Base-by-base conservation (phyloP, 2,797 vertebrate genomes). In the Chelonia mydas region DNA sequence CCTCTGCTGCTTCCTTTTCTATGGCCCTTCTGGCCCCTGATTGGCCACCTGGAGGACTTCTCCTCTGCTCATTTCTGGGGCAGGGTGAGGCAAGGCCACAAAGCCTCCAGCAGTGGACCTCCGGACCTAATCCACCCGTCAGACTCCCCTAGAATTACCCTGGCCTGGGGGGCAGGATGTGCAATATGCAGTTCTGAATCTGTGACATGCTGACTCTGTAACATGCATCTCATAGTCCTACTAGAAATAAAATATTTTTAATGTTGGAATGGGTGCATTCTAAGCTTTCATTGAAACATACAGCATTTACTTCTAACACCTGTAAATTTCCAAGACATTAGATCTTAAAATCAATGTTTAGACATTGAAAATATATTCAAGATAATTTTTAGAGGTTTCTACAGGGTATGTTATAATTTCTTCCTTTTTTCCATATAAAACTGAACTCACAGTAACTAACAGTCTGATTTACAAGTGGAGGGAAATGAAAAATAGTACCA, bases 321-420 rank as follows among this genome's bases (percentile, higher is more conserved):
- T 50, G 74, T 81, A 57, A 92, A 95, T 83, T 92, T 91, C 92
- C 41, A 89, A 87, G 50, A 50, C 72, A 92, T 25, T 96, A 95
- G 94, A 94, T 95, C 84, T 91, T 90, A 79, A 5, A 7, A 83
- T 2, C 23, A 84, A 9, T 92, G 77, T 95, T 94, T 82, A 83
- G 84, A 76, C 47, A 49, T 72, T 90, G 65, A 87, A 57, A 87
- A 83, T 96, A 90, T 94, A 97, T 59, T 81, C 55, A 49, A 89
- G 55, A 86, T 78, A 86, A 92, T 93, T 90, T 88, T 89, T 86
- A 86, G 10, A 79, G 54, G 37, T 5, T 93, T 96, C 89, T 92
- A 88, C 78, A 57, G 76, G 0, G 1, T 21, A 9, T 51, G 89
- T 89, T 95, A 86, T 93, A 95, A 78, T 83, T 92, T 37, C 82